Conservation (phyloP, 2,113 vertebrate species). For the Ceratotherium simum region DNA sequence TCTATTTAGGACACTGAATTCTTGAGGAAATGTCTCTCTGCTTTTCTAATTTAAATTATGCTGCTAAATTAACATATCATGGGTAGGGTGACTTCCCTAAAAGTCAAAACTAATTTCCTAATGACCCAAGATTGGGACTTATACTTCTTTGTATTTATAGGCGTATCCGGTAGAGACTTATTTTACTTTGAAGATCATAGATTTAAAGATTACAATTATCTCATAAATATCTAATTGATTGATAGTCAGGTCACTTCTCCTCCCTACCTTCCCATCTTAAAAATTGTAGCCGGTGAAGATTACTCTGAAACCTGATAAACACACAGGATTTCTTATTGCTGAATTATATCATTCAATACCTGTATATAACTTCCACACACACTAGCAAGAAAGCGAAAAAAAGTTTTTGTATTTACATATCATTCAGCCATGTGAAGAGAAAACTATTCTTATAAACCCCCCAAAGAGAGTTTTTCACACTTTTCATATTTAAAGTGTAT, state of each 20-base stretch:
- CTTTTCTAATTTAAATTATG: background rate
- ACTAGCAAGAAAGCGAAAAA: background rate
- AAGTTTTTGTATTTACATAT: constrained; percentile 47
- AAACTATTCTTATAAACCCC: constrained; percentile 43
- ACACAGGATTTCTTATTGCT: background rate
- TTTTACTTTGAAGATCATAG: constrained; percentile 10
- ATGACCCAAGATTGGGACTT: background rate
- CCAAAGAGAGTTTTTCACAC: constrained; percentile 38
- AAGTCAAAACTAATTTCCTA: background rate
- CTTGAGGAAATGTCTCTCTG: background rate
- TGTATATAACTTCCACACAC: background rate
- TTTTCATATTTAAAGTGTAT: constrained; percentile 69
- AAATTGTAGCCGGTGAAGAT: background rate
- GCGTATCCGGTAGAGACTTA: background rate
- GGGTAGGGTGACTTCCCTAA: background rate
- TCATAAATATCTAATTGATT: background rate
- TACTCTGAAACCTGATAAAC: background rate
- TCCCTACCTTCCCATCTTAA: background rate
- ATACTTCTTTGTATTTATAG: background rate
- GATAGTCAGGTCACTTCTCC: background rate
- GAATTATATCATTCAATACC: background rate
- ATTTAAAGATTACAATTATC: background rate
- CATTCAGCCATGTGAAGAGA: constrained; percentile 7
- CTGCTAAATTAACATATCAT: background rate
- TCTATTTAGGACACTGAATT: background rate